phyloP scores from a whole-genome alignment of 2,113 vertebrate species.

The Tachycineta bicolor region DNA sequence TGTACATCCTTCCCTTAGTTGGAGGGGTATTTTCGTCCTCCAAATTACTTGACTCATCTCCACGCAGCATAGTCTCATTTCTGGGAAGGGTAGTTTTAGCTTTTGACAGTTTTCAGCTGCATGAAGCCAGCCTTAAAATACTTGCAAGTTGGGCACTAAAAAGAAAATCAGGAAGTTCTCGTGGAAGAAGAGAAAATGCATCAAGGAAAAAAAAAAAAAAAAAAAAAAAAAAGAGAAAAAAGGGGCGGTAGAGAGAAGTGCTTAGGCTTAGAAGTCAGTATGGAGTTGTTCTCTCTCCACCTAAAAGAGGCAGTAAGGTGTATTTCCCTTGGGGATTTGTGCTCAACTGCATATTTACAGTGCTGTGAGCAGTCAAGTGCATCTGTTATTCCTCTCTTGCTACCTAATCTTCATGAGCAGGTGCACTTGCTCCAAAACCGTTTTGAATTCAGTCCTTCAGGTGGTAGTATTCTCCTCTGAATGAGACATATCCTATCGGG shows the following conservation, averaged over 20 bases:
- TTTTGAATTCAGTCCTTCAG: background rate
- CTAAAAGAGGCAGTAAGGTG: background rate
- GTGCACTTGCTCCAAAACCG: background rate
- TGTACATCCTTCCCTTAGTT: background rate
- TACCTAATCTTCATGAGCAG: background rate
- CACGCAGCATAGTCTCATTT: background rate
- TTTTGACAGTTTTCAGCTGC: background rate
- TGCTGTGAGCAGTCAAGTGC: background rate
- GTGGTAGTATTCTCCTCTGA: background rate
- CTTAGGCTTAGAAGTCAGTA: background rate
- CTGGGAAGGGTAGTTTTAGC: background rate
- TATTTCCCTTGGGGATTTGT: background rate
- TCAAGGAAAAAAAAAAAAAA: background rate
- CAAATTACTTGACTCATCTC: background rate
- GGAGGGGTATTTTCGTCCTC: background rate
- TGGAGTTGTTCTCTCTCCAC: background rate
- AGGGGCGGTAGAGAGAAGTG: background rate
- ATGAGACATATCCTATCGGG: background rate
- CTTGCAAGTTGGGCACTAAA: background rate
- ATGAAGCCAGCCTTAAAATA: background rate
- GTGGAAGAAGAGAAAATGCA: background rate
- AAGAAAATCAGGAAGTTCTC: background rate
- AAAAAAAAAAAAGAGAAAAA: background rate
- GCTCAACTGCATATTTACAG: background rate
- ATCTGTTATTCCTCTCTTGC: background rate